Evolutionary conservation across 1,140 invertebrate genomes (phyloP).

Genomic region (Drosophila kikkawai): DNA sequence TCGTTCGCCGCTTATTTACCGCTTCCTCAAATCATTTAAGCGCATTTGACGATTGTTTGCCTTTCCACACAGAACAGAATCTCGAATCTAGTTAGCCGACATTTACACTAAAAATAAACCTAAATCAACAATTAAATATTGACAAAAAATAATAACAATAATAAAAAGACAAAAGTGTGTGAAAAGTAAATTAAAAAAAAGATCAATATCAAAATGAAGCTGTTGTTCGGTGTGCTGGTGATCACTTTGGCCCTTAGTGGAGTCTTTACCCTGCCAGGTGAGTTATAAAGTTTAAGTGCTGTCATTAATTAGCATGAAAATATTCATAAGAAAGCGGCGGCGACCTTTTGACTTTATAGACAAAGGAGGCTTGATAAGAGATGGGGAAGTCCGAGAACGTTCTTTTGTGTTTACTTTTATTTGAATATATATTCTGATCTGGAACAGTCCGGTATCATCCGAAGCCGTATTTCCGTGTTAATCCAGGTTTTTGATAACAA

Average conservation of each 20-base stretch:
- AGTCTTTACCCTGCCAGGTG: slow-evolving; percentile 69
- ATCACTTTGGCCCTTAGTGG: slow-evolving; percentile 63
- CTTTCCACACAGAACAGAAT: slow-evolving; percentile 71
- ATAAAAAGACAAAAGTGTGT: slow-evolving; percentile 26
- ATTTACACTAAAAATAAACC: slow-evolving; percentile 33
- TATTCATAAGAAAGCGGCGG: slow-evolving; percentile 27
- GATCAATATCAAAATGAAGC: slow-evolving; percentile 64
- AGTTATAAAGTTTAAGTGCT: slow-evolving; percentile 38
- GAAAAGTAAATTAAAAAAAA: slow-evolving; percentile 14
- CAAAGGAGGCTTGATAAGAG: slow-evolving; percentile 61
- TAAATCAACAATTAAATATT: slow-evolving; percentile 36
- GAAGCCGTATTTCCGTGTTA: not conserved
- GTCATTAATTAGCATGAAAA: not conserved
- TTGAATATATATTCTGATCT: not conserved
- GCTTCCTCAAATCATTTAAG: slow-evolving; percentile 80
- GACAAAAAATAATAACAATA: slow-evolving; percentile 24
- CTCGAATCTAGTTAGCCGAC: slow-evolving; percentile 44
- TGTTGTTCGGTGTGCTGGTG: slow-evolving; percentile 53
- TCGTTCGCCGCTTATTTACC: slow-evolving; percentile 68
- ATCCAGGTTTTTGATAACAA: not conserved
- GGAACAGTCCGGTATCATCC: slow-evolving; percentile 12
- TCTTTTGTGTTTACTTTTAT: not conserved
- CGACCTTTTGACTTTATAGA: slow-evolving; percentile 57
- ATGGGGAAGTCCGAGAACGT: slow-evolving; percentile 4
- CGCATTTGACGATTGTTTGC: slow-evolving; percentile 79